Base-by-base conservation (phyloP, 2,797 vertebrate genomes). In the Brachyalestes nurse region DNA sequence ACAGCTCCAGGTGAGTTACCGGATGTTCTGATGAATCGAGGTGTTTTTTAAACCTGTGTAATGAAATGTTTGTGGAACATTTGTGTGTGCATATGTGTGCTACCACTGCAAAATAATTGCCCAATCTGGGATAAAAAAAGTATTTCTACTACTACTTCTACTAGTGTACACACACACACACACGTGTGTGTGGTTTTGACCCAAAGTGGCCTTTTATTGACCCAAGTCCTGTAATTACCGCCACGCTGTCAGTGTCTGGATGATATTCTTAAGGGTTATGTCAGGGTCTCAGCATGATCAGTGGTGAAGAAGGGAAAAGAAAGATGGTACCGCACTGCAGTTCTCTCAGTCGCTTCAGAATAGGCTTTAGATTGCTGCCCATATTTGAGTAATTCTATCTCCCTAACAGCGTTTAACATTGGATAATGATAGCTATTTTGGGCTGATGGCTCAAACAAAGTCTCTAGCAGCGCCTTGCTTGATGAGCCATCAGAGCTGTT, bases 401-500 rank as follows among this genome's bases (percentile, higher is more conserved):
- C 69, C 25, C 17, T 16, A 73, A 7, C 51, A 34, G 23, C 6
- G 0, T 64, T 80, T 58, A 74, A 74, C 40, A 53, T 69, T 34
- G 69, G 49, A 72, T 55, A 55, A 55, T 55, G 14, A 38, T 72
- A 17, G 23, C 23, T 28, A n/a, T 72, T 72, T 72, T n/a, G 25
- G 49, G 47, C 34, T 38, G 69, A 72, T n/a, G 49, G 69, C 49
- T 72, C 67, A 51, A 71, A 71, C 66, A 70, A 69, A 69, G 67
- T 71, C 69, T 34, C 28, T 38, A 34, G 45, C 51, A 49, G 28
- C 7, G 62, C 40, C 12, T 73, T 21, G 51, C 70, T 73, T 60
- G 64, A 74, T 7, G 53, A 73, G 64, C 42, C 51, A n/a, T 72
- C 76, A 49, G 53, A 53, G 47, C 72, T 2, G 47, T 75, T 83